These are phyloP conservation scores for Augochlorella aurata DNA, from an alignment of 2,888 invertebrate species.

Conservation along the genomic window DNA sequence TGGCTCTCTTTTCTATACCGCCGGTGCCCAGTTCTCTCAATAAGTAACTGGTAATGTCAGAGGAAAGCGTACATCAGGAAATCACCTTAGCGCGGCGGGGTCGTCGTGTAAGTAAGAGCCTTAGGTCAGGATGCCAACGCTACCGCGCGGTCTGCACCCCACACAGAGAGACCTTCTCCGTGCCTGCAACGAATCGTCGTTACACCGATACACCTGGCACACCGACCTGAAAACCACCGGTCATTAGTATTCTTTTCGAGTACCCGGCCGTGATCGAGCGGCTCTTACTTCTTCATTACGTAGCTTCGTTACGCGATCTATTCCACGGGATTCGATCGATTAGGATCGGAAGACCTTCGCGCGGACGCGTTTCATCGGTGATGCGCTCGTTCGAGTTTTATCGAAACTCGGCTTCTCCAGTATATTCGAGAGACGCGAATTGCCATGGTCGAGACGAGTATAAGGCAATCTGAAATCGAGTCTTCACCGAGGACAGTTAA, in stretches of 20 bases:
- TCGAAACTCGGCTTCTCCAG: too few relatives aligned
- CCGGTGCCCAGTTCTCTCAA: constrained; percentile 54
- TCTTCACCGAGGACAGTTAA: too few relatives aligned
- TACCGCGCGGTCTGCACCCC: constrained; percentile 58
- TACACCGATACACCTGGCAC: constrained; percentile 23
- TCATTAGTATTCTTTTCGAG: constrained; percentile 5
- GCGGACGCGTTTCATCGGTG: too few relatives aligned
- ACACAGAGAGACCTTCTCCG: constrained; percentile 54
- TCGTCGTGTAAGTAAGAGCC: constrained; percentile 65
- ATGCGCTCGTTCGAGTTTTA: too few relatives aligned
- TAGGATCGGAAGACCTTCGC: too few relatives aligned
- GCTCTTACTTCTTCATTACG: neutral
- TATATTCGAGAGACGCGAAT: too few relatives aligned
- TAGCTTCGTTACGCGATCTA: neutral
- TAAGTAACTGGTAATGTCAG: constrained; percentile 57
- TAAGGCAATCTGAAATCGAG: too few relatives aligned
- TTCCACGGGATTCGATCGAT: neutral
- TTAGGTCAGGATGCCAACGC: constrained; percentile 65
- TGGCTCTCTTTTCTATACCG: constrained; percentile 26
- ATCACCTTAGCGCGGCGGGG: constrained; percentile 66
- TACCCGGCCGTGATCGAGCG: neutral
- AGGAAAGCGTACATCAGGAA: constrained; percentile 63
- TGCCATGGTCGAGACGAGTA: too few relatives aligned
- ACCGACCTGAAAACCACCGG: constrained; percentile 1
- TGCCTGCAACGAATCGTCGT: constrained; percentile 27